These are phyloP conservation scores for Dynastes hyllus DNA, from an alignment of 2,888 invertebrate genomes.

Conservation along the genomic window DNA sequence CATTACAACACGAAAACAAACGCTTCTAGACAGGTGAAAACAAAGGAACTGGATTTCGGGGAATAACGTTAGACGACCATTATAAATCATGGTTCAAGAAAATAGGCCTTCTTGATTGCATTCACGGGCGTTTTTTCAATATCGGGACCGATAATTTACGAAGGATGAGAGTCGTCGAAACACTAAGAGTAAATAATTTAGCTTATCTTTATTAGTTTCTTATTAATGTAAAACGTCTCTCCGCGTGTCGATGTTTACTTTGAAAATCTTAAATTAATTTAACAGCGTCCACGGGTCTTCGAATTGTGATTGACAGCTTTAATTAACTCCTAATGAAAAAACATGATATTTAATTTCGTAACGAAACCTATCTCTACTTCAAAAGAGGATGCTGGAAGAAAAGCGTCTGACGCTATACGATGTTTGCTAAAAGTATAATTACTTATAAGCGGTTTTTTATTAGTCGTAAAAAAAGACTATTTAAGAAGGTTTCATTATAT, in stretches of 20 bases:
- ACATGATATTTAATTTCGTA: slow-evolving; percentile 4
- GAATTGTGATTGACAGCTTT: slow-evolving; percentile 7
- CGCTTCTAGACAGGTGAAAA: slow-evolving; percentile 36
- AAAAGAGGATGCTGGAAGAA: neutral
- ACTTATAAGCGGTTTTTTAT: neutral
- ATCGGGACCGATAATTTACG: neutral
- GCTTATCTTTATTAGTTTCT: no score
- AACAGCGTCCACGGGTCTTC: neutral
- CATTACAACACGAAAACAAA: slow-evolving; percentile 34
- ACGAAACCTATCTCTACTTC: neutral
- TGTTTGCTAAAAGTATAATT: slow-evolving; percentile 14
- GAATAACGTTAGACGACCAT: neutral
- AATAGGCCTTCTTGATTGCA: neutral
- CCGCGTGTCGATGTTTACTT: neutral
- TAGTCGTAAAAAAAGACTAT: neutral
- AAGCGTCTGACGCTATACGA: neutral
- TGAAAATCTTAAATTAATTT: neutral
- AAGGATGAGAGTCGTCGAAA: neutral
- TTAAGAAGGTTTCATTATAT: neutral
- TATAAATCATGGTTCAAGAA: slow-evolving; percentile 5
- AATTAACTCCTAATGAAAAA: slow-evolving; percentile 2
- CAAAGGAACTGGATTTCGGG: slow-evolving; percentile 22
- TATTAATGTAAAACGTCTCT: neutral
- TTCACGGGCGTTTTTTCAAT: slow-evolving; percentile 8
- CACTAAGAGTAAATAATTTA: neutral